Evolutionary conservation across 2,797 vertebrate genomes (phyloP).

Genomic region (Paguma larvata): DNA sequence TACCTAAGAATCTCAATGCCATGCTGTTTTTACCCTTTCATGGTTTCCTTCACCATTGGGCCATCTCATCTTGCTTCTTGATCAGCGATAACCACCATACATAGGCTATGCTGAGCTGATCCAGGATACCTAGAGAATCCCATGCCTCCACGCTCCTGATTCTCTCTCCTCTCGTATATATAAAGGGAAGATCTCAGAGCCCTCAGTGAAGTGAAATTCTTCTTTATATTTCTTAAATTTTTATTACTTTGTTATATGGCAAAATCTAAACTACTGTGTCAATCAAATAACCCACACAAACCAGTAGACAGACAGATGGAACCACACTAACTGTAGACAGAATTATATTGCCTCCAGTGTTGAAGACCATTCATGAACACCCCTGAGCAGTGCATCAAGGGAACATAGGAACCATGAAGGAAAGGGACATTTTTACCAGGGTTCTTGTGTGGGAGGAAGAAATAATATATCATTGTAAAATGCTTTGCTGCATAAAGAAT

Average conservation of each 20-base stretch:
- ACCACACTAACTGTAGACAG: neutral
- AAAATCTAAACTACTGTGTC: neutral
- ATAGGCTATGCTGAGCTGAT: neutral
- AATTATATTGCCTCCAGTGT: neutral
- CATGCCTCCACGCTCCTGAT: neutral
- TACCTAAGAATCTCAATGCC: neutral
- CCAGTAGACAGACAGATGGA: neutral
- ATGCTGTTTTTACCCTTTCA: neutral
- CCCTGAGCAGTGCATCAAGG: neutral
- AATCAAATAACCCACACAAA: slow-evolving; percentile 23
- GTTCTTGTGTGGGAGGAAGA: neutral
- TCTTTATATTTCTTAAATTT: neutral
- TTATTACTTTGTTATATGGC: slow-evolving; percentile 11
- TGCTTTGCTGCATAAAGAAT: slow-evolving; percentile 44
- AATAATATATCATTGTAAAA: neutral
- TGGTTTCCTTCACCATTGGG: neutral
- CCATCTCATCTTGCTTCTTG: neutral
- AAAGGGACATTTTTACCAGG: neutral
- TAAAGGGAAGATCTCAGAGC: neutral
- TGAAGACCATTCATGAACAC: neutral
- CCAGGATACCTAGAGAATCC: neutral
- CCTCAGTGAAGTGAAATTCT: neutral
- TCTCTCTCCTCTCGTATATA: neutral
- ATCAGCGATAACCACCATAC: neutral
- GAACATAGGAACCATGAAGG: neutral